These are phyloP conservation scores for Perdita meconis DNA, from an alignment of 2,888 invertebrate genomes.

Conservation along the genomic window DNA sequence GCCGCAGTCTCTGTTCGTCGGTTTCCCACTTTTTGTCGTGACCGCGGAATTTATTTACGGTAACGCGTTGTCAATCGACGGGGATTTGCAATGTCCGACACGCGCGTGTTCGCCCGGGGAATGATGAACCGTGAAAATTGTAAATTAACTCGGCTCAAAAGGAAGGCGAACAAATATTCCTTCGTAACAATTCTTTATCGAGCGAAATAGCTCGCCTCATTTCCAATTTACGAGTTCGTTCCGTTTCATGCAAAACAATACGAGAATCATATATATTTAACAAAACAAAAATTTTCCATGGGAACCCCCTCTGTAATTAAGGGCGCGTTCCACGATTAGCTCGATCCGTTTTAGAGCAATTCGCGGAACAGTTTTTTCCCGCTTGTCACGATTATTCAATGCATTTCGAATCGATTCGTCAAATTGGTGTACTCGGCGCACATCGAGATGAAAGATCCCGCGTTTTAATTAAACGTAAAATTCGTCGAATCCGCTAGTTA, in stretches of 20 bases:
- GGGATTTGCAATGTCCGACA: constrained; percentile 4
- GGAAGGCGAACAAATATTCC: too few species aligned
- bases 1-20: neutral
- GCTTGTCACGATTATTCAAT: constrained; percentile 56
- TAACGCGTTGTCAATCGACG: constrained; percentile 32
- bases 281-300: too few species aligned
- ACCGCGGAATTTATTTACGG: constrained; percentile 32
- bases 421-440: constrained; percentile 40
- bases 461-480: constrained; percentile 40
- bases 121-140: constrained; percentile 6
- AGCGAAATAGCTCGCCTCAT: too few species aligned
- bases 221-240: too few species aligned
- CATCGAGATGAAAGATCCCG: constrained; percentile 47
- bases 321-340: constrained; percentile 48
- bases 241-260: too few species aligned
- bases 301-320: constrained; percentile 60
- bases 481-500: neutral
- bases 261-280: too few species aligned
- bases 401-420: constrained; percentile 14
- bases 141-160: neutral
- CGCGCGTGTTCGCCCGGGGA: neutral
- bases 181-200: too few species aligned
- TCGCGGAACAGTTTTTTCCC: constrained; percentile 61
- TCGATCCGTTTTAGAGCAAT: constrained; percentile 48
- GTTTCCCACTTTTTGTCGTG: constrained; percentile 15